Conservation (phyloP, 2,113 vertebrate genomes). For the Centrocercus urophasianus region DNA sequence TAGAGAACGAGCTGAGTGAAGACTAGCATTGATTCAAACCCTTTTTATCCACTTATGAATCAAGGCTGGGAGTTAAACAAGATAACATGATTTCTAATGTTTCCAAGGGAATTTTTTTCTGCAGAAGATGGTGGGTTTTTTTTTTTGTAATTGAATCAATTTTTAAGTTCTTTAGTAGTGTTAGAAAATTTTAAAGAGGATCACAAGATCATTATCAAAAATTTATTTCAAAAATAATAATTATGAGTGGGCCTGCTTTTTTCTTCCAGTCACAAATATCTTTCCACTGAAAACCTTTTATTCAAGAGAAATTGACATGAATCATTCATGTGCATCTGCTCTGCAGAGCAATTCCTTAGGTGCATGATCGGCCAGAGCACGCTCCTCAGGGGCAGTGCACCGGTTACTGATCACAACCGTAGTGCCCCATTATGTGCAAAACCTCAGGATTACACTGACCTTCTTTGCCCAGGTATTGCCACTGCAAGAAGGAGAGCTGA, state of each 20-base stretch:
- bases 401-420: background rate
- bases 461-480: background rate
- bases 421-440: background rate
- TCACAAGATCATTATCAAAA: background rate
- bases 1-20: background rate
- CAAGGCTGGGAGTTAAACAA: background rate
- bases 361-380: background rate
- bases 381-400: background rate
- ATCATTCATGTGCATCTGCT: background rate
- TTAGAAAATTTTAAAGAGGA: background rate
- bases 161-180: background rate
- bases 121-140: background rate
- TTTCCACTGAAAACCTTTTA: background rate
- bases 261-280: background rate
- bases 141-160: background rate
- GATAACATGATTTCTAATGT: background rate
- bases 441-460: background rate
- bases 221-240: background rate
- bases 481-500: background rate
- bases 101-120: slow-evolving; percentile 5
- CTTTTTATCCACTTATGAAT: slow-evolving; percentile 1
- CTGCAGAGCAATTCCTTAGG: background rate
- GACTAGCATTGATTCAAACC: background rate
- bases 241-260: background rate
- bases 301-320: background rate